Conservation (phyloP, 2,888 invertebrate genomes). For the Xanthia togata region DNA sequence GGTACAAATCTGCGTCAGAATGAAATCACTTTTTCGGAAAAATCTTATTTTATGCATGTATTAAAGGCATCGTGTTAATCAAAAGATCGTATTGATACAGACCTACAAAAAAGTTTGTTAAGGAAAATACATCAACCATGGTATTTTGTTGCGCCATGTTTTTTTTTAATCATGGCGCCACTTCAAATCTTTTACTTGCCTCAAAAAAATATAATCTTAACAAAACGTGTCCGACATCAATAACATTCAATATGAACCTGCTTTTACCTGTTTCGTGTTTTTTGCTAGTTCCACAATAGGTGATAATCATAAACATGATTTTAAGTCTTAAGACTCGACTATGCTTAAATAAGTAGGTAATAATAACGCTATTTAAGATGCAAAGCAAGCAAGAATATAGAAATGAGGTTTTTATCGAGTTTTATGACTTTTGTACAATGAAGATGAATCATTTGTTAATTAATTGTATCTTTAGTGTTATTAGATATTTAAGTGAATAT, state of each 20-base stretch:
- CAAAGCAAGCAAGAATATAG: not conserved
- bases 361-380: not conserved
- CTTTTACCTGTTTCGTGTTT: constrained; percentile 18
- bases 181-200: not conserved
- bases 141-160: constrained; percentile 4
- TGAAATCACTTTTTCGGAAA: not conserved
- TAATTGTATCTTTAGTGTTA: too few species aligned
- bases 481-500: too few species aligned
- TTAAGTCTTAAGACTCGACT: not conserved
- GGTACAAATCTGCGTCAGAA: not conserved
- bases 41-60: not conserved
- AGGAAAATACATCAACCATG: constrained; percentile 1
- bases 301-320: not conserved
- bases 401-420: not conserved
- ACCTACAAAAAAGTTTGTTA: not conserved
- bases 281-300: not conserved
- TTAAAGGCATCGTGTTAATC: not conserved
- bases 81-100: not conserved
- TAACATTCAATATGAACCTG: not conserved
- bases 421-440: not conserved
- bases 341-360: not conserved
- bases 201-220: not conserved
- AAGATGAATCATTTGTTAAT: too few species aligned
- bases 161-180: not conserved
- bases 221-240: not conserved